A percentile compares a stretch with the other conserved stretches of the same genome.
These are phyloP conservation scores for Hippocampus mohnikei DNA, from an alignment of 2,113 vertebrate genomes.

Conservation along the genomic window DNA sequence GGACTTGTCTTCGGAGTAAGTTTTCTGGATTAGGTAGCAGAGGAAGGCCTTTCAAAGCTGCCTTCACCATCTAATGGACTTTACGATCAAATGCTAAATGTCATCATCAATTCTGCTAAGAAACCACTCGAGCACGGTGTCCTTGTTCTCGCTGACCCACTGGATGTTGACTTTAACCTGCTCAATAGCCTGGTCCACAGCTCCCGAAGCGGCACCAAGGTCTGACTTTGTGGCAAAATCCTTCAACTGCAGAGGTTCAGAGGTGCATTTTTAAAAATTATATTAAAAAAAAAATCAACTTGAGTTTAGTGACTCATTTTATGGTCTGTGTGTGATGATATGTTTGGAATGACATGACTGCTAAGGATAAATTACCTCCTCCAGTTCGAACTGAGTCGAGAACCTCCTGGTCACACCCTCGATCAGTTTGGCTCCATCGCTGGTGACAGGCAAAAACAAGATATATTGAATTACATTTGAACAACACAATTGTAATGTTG, in stretches of 20 bases:
- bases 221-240: conserved; percentile 61
- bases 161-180: conserved; percentile 80
- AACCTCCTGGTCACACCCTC: conserved; percentile 76
- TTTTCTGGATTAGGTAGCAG: not conserved
- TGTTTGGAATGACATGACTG: not conserved
- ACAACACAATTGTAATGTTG: not conserved
- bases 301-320: not conserved
- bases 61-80: not conserved
- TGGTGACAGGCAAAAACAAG: conserved; percentile 14
- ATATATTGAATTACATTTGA: not conserved
- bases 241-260: conserved; percentile 72
- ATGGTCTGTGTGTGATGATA: not conserved
- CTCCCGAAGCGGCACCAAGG: conserved; percentile 51
- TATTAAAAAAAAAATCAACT: too few relatives aligned
- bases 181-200: conserved; percentile 79
- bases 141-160: conserved; percentile 81
- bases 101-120: not conserved
- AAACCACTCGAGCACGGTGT: conserved; percentile 75
- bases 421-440: conserved; percentile 72
- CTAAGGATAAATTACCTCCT: conserved; percentile 74
- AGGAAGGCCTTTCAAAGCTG: not conserved
- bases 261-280: not conserved
- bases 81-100: not conserved
- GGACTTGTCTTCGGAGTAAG: not conserved
- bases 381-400: conserved; percentile 76